Evolutionary conservation across 2,113 vertebrate species (phyloP).

Genomic region (Probosciger aterrimus): DNA sequence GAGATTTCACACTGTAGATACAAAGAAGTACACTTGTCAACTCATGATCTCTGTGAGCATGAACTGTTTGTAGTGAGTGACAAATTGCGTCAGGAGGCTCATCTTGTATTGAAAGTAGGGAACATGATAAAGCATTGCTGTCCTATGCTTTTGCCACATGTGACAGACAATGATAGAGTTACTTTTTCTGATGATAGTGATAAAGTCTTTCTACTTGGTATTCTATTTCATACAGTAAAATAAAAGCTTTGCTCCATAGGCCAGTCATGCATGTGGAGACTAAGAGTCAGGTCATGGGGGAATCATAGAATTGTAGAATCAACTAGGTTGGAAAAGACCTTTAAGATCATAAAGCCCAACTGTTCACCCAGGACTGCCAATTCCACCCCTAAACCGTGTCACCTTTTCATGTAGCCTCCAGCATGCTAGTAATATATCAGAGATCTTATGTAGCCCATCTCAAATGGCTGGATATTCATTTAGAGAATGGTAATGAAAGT

Average conservation of each 20-base stretch:
- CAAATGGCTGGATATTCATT: not conserved
- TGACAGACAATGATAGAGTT: not conserved
- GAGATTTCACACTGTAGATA: not conserved
- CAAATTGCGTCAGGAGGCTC: not conserved
- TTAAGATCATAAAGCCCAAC: not conserved
- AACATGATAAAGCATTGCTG: not conserved
- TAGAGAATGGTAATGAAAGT: not conserved
- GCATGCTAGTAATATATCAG: not conserved
- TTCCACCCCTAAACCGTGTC: not conserved
- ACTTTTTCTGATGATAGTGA: not conserved
- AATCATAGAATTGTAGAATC: not conserved
- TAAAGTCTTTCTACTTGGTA: not conserved
- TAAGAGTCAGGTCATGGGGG: not conserved
- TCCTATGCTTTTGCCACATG: not conserved
- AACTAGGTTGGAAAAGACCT: not conserved
- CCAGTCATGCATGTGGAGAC: not conserved
- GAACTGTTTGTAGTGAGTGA: not conserved
- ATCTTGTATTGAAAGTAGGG: not conserved
- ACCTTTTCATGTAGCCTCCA: not conserved
- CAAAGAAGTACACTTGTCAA: not conserved
- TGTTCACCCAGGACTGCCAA: not conserved
- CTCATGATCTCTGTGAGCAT: fast-evolving
- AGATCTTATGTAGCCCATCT: no score
- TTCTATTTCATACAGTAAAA: not conserved
- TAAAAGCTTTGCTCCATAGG: not conserved